Evolutionary conservation across 2,113 vertebrate genomes (phyloP).

Genomic region (Elanus axillaris): DNA sequence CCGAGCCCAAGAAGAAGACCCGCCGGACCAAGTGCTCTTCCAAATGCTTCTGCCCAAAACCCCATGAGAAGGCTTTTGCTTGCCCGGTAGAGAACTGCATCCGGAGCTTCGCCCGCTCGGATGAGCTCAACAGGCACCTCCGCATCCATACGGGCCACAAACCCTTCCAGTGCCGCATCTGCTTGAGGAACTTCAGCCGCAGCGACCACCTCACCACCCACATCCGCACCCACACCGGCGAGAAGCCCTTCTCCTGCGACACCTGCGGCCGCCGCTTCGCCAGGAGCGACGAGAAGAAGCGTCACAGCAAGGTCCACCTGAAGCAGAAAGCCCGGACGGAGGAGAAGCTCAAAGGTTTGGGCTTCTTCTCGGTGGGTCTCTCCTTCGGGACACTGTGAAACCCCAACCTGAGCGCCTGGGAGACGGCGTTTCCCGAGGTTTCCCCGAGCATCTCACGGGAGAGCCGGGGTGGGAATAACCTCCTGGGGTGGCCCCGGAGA

Average conservation of each 20-base stretch:
- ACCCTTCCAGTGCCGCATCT: slow-evolving; percentile 98
- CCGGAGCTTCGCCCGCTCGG: slow-evolving; percentile 92
- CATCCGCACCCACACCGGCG: slow-evolving; percentile 95
- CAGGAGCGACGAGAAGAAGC: slow-evolving; percentile 90
- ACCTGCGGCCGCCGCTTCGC: slow-evolving; percentile 94
- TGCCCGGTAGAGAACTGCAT: slow-evolving; percentile 94
- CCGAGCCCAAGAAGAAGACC: slow-evolving; percentile 76
- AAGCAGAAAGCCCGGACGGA: slow-evolving; percentile 95
- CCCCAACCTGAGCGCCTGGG: accelerated
- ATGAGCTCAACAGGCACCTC: slow-evolving; percentile 95
- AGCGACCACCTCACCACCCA: slow-evolving; percentile 98
- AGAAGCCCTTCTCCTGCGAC: slow-evolving; percentile 97
- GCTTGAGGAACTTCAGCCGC: slow-evolving; percentile 94
- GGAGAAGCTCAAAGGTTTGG: slow-evolving; percentile 86
- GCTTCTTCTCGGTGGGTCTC: slow-evolving; percentile 76
- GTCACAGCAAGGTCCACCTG: slow-evolving; percentile 93
- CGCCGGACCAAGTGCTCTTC: slow-evolving; percentile 82
- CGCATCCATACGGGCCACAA: slow-evolving; percentile 98
- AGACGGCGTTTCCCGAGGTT: neutral
- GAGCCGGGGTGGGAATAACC: neutral
- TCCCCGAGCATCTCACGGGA: neutral
- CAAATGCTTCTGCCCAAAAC: slow-evolving; percentile 83
- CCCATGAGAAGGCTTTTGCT: slow-evolving; percentile 93
- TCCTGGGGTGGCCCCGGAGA: neutral
- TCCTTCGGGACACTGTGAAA: slow-evolving; percentile 70